A percentile compares a stretch with the other conserved stretches of the same genome.
Evolutionary conservation across 2,113 vertebrate genomes (phyloP).

Genomic region (Orientallactaga bullata): DNA sequence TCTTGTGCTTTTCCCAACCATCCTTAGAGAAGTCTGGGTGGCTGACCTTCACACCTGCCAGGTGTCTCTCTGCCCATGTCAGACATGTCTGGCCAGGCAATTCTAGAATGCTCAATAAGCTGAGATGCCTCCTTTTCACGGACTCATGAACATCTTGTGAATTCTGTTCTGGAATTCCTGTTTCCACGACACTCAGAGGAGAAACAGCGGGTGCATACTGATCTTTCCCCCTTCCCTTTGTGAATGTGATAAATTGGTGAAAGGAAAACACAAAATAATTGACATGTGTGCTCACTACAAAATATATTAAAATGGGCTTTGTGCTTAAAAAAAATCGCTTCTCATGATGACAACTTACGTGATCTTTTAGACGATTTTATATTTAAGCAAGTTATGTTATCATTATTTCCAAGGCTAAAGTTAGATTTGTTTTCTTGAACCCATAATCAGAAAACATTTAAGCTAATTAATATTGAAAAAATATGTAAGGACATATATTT

Average conservation of each 20-base stretch:
- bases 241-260: neutral
- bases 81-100: slow-evolving; percentile 16
- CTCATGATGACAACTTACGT: neutral
- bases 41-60: slow-evolving; percentile 58
- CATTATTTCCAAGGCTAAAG: slow-evolving; percentile 6
- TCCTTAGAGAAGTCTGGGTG: slow-evolving; percentile 52
- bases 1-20: slow-evolving; percentile 29
- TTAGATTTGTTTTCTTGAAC: slow-evolving; percentile 28
- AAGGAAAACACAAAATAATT: neutral
- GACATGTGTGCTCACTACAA: neutral
- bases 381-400: slow-evolving; percentile 24
- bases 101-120: slow-evolving; percentile 38
- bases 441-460: slow-evolving; percentile 18
- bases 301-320: neutral
- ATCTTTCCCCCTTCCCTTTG: neutral
- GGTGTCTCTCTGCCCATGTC: slow-evolving; percentile 47
- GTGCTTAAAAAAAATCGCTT: neutral
- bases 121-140: neutral
- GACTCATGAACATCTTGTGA: neutral
- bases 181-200: neutral
- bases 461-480: slow-evolving; percentile 57
- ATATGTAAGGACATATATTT: neutral
- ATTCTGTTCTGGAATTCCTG: neutral
- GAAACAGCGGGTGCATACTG: neutral
- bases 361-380: slow-evolving; percentile 4